Evolutionary conservation across 2,888 invertebrate genomes (phyloP).

Genomic region (Ischnus inquisitorius): DNA sequence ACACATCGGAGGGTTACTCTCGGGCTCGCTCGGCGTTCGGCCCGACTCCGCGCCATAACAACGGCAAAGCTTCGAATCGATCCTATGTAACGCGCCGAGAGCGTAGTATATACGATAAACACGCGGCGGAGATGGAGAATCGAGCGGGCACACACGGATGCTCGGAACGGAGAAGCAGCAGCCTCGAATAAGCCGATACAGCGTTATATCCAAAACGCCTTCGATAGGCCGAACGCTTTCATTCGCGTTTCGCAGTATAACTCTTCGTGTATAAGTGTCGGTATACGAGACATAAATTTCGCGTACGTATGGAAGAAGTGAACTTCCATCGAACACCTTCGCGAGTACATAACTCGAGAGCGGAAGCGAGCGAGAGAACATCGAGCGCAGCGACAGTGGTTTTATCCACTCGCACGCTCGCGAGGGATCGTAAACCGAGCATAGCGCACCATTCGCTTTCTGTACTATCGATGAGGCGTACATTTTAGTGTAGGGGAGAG

Average conservation of each 20-base stretch:
- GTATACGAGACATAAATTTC: neutral
- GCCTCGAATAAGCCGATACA: slow-evolving; percentile 23
- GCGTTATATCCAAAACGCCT: slow-evolving; percentile 37
- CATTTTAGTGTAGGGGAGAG: slow-evolving; percentile 40
- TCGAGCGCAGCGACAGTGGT: slow-evolving; percentile 26
- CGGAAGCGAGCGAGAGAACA: neutral
- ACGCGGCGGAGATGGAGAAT: slow-evolving; percentile 32
- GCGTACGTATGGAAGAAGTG: neutral
- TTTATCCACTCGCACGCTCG: slow-evolving; percentile 55
- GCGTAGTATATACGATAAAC: neutral
- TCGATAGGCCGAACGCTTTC: slow-evolving; percentile 27
- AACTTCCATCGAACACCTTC: slow-evolving; percentile 37
- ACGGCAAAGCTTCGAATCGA: slow-evolving; percentile 42
- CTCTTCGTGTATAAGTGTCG: neutral
- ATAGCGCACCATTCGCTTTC: slow-evolving; percentile 31
- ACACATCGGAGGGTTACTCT: slow-evolving; percentile 65
- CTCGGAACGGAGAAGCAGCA: neutral
- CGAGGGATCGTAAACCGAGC: slow-evolving; percentile 49
- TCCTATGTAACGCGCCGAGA: slow-evolving; percentile 29
- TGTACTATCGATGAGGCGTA: slow-evolving; percentile 47
- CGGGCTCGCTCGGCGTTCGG: slow-evolving; percentile 20
- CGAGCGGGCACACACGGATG: neutral
- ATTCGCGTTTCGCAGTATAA: slow-evolving; percentile 42
- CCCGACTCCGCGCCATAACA: slow-evolving; percentile 10
- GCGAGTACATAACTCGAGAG: neutral